phyloP scores from a whole-genome alignment of 2,113 vertebrate genomes.

The Aspiorhynchus laticeps region DNA sequence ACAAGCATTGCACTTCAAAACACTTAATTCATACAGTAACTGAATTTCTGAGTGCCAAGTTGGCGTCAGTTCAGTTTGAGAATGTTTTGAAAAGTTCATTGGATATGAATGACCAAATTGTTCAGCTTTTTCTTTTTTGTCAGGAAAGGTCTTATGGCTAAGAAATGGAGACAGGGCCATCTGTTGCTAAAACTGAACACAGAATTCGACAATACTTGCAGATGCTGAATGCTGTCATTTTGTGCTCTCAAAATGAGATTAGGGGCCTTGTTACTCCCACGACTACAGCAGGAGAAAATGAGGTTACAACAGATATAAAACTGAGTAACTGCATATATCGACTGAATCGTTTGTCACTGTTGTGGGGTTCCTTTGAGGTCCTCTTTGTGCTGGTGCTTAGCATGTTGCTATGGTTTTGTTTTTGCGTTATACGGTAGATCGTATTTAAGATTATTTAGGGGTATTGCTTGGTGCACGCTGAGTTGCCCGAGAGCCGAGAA shows the following conservation, averaged over 20 bases:
- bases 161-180: slow-evolving; percentile 34
- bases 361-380: not conserved
- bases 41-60: not conserved
- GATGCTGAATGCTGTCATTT: slow-evolving; percentile 35
- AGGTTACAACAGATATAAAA: slow-evolving; percentile 14
- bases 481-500: slow-evolving; percentile 52
- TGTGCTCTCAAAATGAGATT: slow-evolving; percentile 30
- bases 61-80: slow-evolving; percentile 10
- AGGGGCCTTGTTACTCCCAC: slow-evolving; percentile 39
- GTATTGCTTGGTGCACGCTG: not conserved
- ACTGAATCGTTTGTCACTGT: not conserved
- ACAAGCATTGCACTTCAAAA: not conserved
- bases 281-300: slow-evolving; percentile 28
- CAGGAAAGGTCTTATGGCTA: slow-evolving; percentile 16
- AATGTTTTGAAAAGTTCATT: slow-evolving; percentile 1
- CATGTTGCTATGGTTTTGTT: not conserved
- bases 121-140: not conserved
- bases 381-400: not conserved
- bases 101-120: slow-evolving; percentile 33
- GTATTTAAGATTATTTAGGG: not conserved
- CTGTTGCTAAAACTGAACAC: slow-evolving; percentile 34
- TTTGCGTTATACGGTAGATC: not conserved
- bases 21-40: slow-evolving; percentile 13
- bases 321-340: slow-evolving; percentile 2
- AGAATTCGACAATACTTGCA: not conserved